phyloP scores from a whole-genome alignment of 2,113 vertebrate genomes.

The Capreolus pygargus region DNA sequence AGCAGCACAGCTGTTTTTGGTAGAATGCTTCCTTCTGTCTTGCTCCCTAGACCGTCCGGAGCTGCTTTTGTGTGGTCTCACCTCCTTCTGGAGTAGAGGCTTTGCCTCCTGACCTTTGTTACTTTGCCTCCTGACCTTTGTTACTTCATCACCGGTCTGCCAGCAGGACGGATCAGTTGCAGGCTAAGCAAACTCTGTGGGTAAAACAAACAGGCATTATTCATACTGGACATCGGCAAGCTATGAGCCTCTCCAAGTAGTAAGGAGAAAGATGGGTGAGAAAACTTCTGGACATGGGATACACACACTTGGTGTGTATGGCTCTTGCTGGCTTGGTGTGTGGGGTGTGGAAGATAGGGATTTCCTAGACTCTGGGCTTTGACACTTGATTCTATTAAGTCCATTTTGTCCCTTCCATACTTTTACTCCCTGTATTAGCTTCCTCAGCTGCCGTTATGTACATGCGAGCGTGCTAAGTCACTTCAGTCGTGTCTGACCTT shows the following conservation, averaged over 20 bases:
- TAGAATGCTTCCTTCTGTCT: not conserved
- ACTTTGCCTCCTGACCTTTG: not conserved
- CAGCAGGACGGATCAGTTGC: not conserved
- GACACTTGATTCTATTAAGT: not conserved
- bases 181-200: not conserved
- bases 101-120: not conserved
- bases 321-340: not conserved
- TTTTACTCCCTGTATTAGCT: not conserved
- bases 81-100: no score
- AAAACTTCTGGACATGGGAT: not conserved
- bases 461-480: not conserved
- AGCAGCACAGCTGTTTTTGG: not conserved
- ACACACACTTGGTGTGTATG: not conserved
- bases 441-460: not conserved
- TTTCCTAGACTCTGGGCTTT: not conserved
- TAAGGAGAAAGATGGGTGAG: not conserved
- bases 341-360: not conserved
- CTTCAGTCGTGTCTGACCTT: not conserved
- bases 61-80: not conserved
- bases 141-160: not conserved
- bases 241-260: not conserved
- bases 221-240: not conserved
- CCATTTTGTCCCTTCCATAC: not conserved
- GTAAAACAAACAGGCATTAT: not conserved
- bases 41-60: not conserved